phyloP scores from a whole-genome alignment of 92 coral and sea anemone genomes.

The Porites cylindrica region DNA sequence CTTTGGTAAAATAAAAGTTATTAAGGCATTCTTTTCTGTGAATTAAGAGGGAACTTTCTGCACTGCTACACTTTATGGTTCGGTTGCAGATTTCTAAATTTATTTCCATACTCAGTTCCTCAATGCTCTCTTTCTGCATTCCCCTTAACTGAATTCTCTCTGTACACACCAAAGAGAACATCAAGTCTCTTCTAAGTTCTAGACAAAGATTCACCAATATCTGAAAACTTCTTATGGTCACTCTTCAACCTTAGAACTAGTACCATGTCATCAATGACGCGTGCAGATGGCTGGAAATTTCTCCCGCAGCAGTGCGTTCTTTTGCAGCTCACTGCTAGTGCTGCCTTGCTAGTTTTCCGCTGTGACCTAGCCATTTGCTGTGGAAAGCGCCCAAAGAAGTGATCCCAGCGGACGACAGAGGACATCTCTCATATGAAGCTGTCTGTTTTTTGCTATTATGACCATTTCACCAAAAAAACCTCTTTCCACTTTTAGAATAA shows the following conservation, averaged over 20 bases:
- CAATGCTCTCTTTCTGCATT: constrained; percentile 61
- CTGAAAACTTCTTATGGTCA: constrained; percentile 53
- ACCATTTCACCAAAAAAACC: too few relatives aligned
- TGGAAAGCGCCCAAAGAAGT: constrained; percentile 68
- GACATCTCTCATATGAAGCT: constrained; percentile 53
- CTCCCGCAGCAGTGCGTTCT: constrained; percentile 39
- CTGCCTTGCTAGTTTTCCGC: constrained; percentile 19
- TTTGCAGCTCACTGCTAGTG: constrained; percentile 35
- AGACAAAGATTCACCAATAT: constrained; percentile 41
- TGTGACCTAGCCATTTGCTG: constrained; percentile 35
- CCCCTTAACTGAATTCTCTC: constrained; percentile 53
- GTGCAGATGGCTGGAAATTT: constrained; percentile 57
- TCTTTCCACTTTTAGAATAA: too few relatives aligned
- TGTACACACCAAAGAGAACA: constrained; percentile 57
- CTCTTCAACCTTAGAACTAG: constrained; percentile 69
- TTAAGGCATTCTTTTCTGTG: too few relatives aligned
- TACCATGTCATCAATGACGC: constrained; percentile 73
- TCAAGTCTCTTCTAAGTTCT: constrained; percentile 42
- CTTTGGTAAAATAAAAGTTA: too few relatives aligned
- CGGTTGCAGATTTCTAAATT: constrained; percentile 47
- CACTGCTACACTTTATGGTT: constrained; percentile 43
- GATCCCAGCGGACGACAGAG: constrained; percentile 63
- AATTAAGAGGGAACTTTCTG: not conserved
- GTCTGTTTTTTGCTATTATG: not conserved
- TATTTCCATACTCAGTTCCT: constrained; percentile 42